Base-by-base conservation (phyloP, 2,888 invertebrate genomes). In the Sthenelais limicola region DNA sequence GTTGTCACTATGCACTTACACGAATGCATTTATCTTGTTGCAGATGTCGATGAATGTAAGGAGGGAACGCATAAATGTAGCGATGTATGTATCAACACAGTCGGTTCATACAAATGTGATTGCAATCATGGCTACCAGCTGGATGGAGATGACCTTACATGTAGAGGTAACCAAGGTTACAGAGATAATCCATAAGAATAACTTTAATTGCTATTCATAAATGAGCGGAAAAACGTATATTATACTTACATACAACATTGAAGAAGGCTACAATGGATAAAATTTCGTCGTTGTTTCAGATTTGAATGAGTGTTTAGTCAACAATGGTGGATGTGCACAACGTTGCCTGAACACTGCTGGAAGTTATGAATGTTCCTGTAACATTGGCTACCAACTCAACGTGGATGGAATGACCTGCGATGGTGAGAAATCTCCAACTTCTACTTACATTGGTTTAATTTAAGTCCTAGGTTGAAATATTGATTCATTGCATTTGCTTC, bases 281-380 rank as follows among this genome's bases (percentile, higher is more conserved):
- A n/a, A n/a, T n/a, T n/a, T n/a, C n/a, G n/a, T n/a, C 51, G 21
- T 24, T 51, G 51, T n/a, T 51, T 9, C 33, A 71, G 71, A 71
- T 24, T 43, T 26, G 7, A 71, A 71, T 18, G 71, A 71, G 33
- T 71, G 71, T 30, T 33, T 7, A 5, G 28, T 62, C 21, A n/a
- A 58, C n/a, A 56, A 58, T n/a, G 73, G 68, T 5, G 47, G 62
- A 18, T 74, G 74, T 67, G 66, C 71, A 33, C 77, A 77, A 12
- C 15, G 52, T 9, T 77, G 77, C 30, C 30, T 38, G n/a, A 77
- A 77, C 68, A 70, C 75, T 28, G 75, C 56, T 12, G 75, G 76
- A 4, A 52, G 66, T 15, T 77, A 75, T 62, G 38, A 58, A 32
- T 77, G 77, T 48, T 28, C 47, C 38, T 77, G 77, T 56, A 32